A percentile compares a stretch with the other conserved stretches of the same genome.
phyloP scores from a whole-genome alignment of 2,888 invertebrate genomes.

The Drosophila engyochracea region DNA sequence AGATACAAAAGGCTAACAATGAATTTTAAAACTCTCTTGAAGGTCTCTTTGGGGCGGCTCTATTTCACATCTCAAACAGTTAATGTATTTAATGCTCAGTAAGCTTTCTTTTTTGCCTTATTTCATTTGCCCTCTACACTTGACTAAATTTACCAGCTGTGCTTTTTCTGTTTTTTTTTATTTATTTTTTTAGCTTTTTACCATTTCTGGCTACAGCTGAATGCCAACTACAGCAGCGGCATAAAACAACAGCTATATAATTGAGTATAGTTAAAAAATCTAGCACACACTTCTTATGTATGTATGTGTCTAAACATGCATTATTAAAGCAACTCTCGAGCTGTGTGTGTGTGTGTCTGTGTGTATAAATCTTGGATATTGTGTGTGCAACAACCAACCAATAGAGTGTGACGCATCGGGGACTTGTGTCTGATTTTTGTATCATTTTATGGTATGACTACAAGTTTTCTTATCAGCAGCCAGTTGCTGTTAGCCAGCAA shows the following conservation, averaged over 20 bases:
- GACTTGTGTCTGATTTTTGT: slow-evolving; percentile 10
- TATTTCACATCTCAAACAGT: slow-evolving; percentile 22
- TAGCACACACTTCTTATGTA: slow-evolving; percentile 5
- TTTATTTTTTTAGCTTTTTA: neutral
- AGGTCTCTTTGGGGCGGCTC: slow-evolving; percentile 42
- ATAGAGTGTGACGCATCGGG: slow-evolving; percentile 14
- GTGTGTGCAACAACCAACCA: slow-evolving; percentile 8
- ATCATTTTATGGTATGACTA: slow-evolving; percentile 3
- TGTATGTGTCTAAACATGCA: slow-evolving; percentile 12
- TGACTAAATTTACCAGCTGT: slow-evolving; percentile 67
- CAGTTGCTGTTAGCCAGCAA: slow-evolving; percentile 10
- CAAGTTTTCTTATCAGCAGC: slow-evolving; percentile 29
- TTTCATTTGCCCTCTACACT: slow-evolving; percentile 51
- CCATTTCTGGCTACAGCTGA: slow-evolving; percentile 19
- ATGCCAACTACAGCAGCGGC: slow-evolving; percentile 7
- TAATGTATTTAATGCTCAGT: slow-evolving; percentile 19
- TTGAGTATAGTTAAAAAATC: slow-evolving; percentile 18
- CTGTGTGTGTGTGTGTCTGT: neutral
- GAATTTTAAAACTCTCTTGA: slow-evolving; percentile 62
- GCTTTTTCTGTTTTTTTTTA: neutral
- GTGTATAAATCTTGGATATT: slow-evolving; percentile 17
- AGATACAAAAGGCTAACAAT: slow-evolving; percentile 22
- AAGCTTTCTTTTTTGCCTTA: slow-evolving; percentile 36
- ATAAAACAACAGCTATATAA: slow-evolving; percentile 16
- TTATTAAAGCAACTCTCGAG: slow-evolving; percentile 32